phyloP scores from a whole-genome alignment of 2,888 invertebrate species.

The Hermaeophaga mercurialis region DNA sequence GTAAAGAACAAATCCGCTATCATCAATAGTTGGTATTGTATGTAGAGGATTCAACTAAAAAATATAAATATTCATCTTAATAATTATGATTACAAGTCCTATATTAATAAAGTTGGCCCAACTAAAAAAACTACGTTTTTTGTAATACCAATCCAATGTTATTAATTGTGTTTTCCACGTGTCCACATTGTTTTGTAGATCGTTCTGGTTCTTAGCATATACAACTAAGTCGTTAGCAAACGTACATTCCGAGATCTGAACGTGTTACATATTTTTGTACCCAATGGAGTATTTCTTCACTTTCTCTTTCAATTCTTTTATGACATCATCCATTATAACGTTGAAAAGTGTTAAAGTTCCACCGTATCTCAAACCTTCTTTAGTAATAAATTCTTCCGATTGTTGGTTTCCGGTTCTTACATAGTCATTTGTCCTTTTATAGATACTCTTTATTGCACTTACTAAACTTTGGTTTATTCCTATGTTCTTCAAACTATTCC shows the following conservation, averaged over 20 bases:
- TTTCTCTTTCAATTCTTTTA: no score
- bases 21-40: constrained; percentile 73
- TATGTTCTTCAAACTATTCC: background rate
- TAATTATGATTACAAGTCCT: no score
- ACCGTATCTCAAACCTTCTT: background rate
- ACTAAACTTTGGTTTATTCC: constrained; percentile 1
- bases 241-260: no score
- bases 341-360: background rate
- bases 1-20: constrained; percentile 71
- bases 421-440: background rate
- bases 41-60: constrained; percentile 74
- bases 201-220: no score
- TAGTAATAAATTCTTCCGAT: background rate
- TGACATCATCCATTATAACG: background rate
- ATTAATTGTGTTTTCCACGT: no score
- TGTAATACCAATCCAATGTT: no score
- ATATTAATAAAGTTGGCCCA: no score
- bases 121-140: no score
- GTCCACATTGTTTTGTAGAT: no score
- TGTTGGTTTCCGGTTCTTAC: background rate
- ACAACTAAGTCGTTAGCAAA: no score
- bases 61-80: constrained; percentile 24
- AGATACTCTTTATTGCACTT: background rate
- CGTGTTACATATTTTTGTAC: no score
- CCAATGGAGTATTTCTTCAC: no score